Evolutionary conservation across 2,888 invertebrate genomes (phyloP).

Genomic region (Pristionchus japonicus): DNA sequence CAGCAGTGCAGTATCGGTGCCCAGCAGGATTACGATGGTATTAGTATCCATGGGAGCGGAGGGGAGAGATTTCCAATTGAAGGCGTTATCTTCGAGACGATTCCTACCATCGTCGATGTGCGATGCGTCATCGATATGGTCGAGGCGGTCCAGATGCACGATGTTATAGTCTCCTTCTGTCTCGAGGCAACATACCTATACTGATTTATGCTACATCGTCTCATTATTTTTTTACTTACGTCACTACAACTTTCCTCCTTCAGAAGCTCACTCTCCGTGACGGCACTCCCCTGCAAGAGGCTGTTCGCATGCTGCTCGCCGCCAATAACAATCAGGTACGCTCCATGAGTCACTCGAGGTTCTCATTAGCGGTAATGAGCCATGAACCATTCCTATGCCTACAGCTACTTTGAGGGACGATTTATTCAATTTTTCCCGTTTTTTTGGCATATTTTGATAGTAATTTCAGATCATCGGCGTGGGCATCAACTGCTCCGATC

Average conservation of each 20-base stretch:
- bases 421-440: no score
- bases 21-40: not conserved
- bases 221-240: not conserved
- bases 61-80: not conserved
- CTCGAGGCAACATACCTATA: not conserved
- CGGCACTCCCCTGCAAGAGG: not conserved
- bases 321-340: not conserved
- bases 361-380: no score
- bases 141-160: not conserved
- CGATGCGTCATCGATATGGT: not conserved
- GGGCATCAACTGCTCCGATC: constrained; percentile 30
- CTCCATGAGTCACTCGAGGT: not conserved
- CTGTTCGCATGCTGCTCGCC: not conserved
- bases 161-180: constrained; percentile 12
- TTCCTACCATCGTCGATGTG: constrained; percentile 17
- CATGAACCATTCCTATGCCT: no score
- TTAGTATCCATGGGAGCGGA: not conserved
- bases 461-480: not conserved
- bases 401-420: no score
- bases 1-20: not conserved
- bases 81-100: constrained; percentile 37
- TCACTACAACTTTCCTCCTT: not conserved
- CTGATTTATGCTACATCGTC: not conserved
- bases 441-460: not conserved
- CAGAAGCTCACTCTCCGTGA: not conserved